Evolutionary conservation across 1,140 invertebrate species (phyloP).

Genomic region (Tetragonula clypearis): DNA sequence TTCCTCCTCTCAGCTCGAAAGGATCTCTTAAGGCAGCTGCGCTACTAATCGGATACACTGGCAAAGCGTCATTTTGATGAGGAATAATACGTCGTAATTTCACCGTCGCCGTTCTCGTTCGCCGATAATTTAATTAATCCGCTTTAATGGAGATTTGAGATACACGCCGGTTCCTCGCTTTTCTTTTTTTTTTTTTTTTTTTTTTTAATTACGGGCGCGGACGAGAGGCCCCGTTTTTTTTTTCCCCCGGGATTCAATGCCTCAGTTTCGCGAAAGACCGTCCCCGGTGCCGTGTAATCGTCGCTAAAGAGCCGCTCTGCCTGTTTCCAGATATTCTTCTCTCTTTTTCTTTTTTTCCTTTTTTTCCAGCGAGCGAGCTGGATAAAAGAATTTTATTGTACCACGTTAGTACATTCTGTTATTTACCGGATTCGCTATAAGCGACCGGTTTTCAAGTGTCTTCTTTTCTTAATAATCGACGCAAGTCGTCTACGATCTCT

Average conservation of each 20-base stretch:
- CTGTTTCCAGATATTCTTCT: not conserved
- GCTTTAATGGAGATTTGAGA: slow-evolving; percentile 39
- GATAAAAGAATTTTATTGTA: too few species aligned
- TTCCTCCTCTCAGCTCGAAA: not conserved
- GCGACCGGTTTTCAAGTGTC: too few species aligned
- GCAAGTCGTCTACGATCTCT: too few species aligned
- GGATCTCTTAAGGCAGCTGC: slow-evolving; percentile 12
- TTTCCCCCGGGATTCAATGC: not conserved
- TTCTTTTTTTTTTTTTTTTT: slow-evolving; percentile 1
- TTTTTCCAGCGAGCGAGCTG: too few species aligned
- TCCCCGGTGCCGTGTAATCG: too few species aligned
- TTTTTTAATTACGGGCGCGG: slow-evolving; percentile 1
- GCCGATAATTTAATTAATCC: slow-evolving; percentile 38
- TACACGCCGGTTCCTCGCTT: not conserved
- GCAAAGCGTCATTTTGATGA: not conserved
- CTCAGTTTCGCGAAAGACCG: not conserved
- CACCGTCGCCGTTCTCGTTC: not conserved
- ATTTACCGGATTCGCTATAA: too few species aligned
- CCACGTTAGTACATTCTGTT: too few species aligned
- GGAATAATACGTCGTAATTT: slow-evolving; percentile 35
- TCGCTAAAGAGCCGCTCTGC: too few species aligned
- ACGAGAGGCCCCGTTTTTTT: not conserved
- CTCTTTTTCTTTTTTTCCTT: too few species aligned
- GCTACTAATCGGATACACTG: slow-evolving; percentile 23
- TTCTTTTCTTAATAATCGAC: too few species aligned